Percentiles rank a stretch among this genome's conserved stretches.
Conservation (phyloP, 2,113 vertebrate genomes). For the Cinclus mexicanus region DNA sequence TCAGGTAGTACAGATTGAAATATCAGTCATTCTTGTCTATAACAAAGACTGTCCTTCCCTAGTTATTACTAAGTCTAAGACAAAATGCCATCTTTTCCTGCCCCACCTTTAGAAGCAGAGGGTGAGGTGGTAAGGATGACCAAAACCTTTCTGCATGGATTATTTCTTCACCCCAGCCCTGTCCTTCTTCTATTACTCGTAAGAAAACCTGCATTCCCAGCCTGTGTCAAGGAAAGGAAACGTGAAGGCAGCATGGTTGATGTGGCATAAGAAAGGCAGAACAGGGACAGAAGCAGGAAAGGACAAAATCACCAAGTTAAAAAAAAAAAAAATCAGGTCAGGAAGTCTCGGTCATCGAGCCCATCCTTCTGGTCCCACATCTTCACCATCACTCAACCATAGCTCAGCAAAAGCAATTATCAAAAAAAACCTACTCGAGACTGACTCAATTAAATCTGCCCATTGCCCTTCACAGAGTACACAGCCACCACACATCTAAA, state of each 20-base stretch:
- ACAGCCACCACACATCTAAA: fast-evolving
- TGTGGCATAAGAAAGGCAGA: neutral
- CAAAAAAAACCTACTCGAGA: neutral
- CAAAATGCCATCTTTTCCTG: neutral
- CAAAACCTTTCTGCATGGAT: neutral
- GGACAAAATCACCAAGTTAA: neutral
- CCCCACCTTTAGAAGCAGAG: neutral
- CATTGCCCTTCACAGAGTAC: fast-evolving
- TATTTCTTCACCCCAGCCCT: neutral
- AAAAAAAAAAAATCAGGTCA: neutral
- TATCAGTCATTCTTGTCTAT: neutral
- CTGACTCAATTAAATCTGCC: neutral
- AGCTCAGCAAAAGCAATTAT: neutral
- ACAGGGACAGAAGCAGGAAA: neutral
- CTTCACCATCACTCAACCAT: neutral
- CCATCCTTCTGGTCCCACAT: neutral
- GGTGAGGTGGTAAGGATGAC: neutral
- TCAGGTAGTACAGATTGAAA: neutral
- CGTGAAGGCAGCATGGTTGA: neutral
- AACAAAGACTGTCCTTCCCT: neutral
- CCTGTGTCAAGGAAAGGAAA: neutral
- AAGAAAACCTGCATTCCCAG: neutral
- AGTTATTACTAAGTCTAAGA: neutral
- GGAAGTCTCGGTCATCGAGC: neutral
- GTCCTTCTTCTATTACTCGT: neutral